Conservation (phyloP, 2,797 vertebrate species). For the Rhyacichthys aspro region DNA sequence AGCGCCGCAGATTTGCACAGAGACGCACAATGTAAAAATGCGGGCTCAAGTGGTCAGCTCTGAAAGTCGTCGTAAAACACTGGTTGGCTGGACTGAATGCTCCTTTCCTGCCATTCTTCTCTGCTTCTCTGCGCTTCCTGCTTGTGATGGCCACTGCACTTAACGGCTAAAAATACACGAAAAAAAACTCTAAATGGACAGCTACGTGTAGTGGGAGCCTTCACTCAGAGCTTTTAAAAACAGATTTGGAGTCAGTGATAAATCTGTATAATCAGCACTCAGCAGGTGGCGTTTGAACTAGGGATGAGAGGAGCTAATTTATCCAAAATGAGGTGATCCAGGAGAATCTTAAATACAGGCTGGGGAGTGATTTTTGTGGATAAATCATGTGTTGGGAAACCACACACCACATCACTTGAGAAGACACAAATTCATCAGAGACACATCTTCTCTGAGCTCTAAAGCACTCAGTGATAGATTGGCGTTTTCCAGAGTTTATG, state of each 20-base stretch:
- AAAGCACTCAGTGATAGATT: not conserved
- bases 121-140: slow-evolving; percentile 79
- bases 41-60: slow-evolving; percentile 41
- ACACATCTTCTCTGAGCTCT: slow-evolving; percentile 33
- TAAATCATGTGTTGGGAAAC: slow-evolving; percentile 49
- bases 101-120: slow-evolving; percentile 88
- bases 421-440: slow-evolving; percentile 21
- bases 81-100: slow-evolving; percentile 70
- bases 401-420: slow-evolving; percentile 45
- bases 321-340: slow-evolving; percentile 44
- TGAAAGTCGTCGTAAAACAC: slow-evolving; percentile 67
- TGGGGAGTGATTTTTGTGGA: slow-evolving; percentile 44
- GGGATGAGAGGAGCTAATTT: slow-evolving; percentile 12
- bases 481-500: slow-evolving; percentile 23
- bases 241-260: not conserved
- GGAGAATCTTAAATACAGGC: slow-evolving; percentile 35
- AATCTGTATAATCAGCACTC: slow-evolving; percentile 10
- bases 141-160: slow-evolving; percentile 73
- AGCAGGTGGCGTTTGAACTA: slow-evolving; percentile 55
- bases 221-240: slow-evolving; percentile 4
- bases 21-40: slow-evolving; percentile 40
- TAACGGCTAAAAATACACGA: slow-evolving; percentile 81
- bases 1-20: slow-evolving; percentile 39
- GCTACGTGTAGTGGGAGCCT: slow-evolving; percentile 19
- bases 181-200: slow-evolving; percentile 59